These are phyloP conservation scores for Drosophila leonis DNA, from an alignment of 2,888 invertebrate species.

Conservation along the genomic window DNA sequence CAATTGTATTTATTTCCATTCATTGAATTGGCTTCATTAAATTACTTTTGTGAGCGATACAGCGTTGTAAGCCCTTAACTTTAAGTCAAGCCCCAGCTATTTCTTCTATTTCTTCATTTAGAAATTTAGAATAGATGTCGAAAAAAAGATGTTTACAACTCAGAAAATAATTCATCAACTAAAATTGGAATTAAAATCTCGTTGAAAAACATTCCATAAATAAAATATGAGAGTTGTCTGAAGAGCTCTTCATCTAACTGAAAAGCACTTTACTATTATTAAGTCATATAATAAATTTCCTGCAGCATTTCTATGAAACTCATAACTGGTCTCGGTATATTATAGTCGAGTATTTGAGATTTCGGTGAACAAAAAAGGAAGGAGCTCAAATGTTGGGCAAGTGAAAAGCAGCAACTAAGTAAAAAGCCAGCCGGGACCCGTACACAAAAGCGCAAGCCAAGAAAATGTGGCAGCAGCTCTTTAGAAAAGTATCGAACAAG, in stretches of 20 bases:
- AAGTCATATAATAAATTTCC: neutral
- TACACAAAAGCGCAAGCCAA: constrained; percentile 36
- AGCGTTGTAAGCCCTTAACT: too few relatives aligned
- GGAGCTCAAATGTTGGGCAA: constrained; percentile 21
- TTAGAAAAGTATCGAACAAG: constrained; percentile 39
- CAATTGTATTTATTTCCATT: too few relatives aligned
- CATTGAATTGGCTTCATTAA: too few relatives aligned
- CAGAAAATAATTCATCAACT: neutral
- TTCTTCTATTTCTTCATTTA: too few relatives aligned
- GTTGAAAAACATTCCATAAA: neutral
- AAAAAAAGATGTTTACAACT: too few relatives aligned
- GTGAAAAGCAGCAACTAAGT: constrained; percentile 29
- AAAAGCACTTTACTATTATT: neutral
- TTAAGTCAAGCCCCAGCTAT: too few relatives aligned
- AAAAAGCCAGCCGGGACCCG: constrained; percentile 21
- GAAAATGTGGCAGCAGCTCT: constrained; percentile 36
- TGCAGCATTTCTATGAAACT: neutral
- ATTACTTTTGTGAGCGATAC: too few relatives aligned
- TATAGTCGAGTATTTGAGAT: constrained; percentile 2
- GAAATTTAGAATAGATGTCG: neutral
- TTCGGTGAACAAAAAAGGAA: neutral
- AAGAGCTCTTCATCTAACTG: neutral
- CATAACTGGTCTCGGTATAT: constrained; percentile 17
- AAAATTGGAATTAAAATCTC: neutral
- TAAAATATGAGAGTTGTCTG: neutral